Conservation (phyloP, 2,797 vertebrate genomes). For the Loris lydekkerianus region DNA sequence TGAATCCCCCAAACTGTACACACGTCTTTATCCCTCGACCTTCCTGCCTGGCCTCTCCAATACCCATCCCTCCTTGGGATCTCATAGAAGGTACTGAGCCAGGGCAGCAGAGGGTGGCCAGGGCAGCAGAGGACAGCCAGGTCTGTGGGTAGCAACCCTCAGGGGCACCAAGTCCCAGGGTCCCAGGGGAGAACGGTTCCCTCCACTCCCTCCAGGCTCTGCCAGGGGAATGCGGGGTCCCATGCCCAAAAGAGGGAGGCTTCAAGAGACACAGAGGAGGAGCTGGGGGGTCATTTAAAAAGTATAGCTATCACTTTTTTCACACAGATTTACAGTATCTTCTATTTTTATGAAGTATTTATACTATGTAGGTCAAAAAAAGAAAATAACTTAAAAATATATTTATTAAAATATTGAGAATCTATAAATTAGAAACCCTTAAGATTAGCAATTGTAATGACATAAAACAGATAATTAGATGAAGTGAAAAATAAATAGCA, state of each 20-base stretch:
- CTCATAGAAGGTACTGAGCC: fast-evolving
- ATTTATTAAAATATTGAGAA: background rate
- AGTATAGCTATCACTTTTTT: background rate
- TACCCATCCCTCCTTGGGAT: fast-evolving
- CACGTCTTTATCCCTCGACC: fast-evolving
- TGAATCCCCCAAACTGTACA: too few species aligned
- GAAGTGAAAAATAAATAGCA: background rate
- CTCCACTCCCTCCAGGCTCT: background rate
- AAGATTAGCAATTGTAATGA: background rate
- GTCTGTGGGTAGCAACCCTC: background rate
- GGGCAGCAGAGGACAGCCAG: background rate
- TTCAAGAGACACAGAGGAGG: background rate
- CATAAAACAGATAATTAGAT: background rate
- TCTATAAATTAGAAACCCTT: background rate
- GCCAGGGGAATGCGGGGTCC: background rate
- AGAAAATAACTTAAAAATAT: background rate
- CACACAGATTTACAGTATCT: background rate
- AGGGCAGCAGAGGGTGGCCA: background rate
- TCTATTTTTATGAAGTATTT: background rate
- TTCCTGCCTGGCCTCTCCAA: background rate
- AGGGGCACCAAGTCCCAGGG: background rate
- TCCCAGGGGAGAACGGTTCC: background rate
- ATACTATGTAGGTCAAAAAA: too few species aligned
- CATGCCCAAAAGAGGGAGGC: background rate
- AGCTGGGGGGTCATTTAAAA: background rate